Conservation (phyloP, 1,140 invertebrate genomes). For the Leptinotarsa undecemlineata region DNA sequence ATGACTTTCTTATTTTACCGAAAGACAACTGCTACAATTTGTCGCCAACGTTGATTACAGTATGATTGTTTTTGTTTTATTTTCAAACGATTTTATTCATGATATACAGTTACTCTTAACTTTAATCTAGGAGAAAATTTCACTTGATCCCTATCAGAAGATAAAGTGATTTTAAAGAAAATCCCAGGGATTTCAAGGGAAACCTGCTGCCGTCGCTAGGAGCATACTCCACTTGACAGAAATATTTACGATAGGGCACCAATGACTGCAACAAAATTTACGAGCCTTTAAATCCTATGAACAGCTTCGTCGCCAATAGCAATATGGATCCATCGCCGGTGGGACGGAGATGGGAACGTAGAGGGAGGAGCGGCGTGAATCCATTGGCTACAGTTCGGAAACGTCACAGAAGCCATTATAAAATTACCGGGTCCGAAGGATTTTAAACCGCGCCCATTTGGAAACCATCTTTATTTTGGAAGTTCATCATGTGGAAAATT, state of each 20-base stretch:
- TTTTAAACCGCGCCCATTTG: constrained; percentile 27
- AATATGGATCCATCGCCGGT: constrained; percentile 6
- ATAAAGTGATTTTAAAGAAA: too few relatives aligned
- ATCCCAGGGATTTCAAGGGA: too few relatives aligned
- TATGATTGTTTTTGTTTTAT: too few relatives aligned
- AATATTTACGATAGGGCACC: constrained; percentile 32
- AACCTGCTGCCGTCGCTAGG: too few relatives aligned
- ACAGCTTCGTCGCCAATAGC: constrained; percentile 27
- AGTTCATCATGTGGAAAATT: constrained; percentile 17
- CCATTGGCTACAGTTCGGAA: constrained; percentile 31
- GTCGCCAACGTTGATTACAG: too few relatives aligned
- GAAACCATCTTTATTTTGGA: constrained; percentile 25
- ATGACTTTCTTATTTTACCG: too few relatives aligned
- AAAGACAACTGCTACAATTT: too few relatives aligned
- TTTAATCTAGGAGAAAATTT: too few relatives aligned
- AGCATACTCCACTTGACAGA: constrained; percentile 18
- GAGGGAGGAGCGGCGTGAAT: constrained; percentile 17
- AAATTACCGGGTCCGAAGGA: constrained; percentile 36
- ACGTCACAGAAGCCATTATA: constrained; percentile 41
- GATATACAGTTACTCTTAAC: too few relatives aligned
- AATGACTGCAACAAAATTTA: constrained; percentile 39
- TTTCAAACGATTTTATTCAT: too few relatives aligned
- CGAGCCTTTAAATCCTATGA: neutral
- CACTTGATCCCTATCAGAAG: too few relatives aligned
- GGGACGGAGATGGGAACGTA: constrained; percentile 7